phyloP scores from a whole-genome alignment of 2,113 vertebrate species.

The Mugil cephalus region DNA sequence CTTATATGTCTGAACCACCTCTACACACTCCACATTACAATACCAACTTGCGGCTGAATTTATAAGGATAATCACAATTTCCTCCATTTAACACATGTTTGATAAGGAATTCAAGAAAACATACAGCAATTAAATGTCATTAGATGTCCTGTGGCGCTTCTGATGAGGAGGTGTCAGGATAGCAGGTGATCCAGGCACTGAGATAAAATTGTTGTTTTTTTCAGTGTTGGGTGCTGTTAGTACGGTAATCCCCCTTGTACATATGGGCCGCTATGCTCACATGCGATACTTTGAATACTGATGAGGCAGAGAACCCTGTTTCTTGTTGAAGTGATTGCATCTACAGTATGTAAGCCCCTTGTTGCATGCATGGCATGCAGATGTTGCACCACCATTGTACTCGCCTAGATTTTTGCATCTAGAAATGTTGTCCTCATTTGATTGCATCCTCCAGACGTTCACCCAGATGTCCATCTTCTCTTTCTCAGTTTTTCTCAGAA shows the following conservation, averaged over 20 bases:
- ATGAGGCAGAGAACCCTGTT: constrained; percentile 3
- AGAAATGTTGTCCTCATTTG: background rate
- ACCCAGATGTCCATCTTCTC: constrained; percentile 21
- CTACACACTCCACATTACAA: background rate
- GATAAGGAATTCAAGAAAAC: background rate
- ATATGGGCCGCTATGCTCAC: background rate
- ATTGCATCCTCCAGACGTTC: background rate
- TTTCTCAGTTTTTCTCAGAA: constrained; percentile 93
- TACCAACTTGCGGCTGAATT: background rate
- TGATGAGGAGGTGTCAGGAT: background rate
- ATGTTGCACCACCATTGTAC: background rate
- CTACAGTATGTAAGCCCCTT: background rate
- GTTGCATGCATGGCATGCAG: no score
- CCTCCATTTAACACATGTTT: background rate
- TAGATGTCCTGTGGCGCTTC: background rate
- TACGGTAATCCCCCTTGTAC: background rate
- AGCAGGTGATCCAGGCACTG: background rate
- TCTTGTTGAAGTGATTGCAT: background rate
- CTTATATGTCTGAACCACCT: no score
- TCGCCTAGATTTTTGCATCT: background rate
- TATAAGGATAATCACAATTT: constrained; percentile 1
- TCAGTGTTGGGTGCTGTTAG: background rate
- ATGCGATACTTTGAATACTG: constrained; percentile 16
- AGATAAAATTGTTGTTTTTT: background rate
- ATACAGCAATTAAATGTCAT: background rate